These are phyloP conservation scores for Drosophila dunni DNA, from an alignment of 1,140 invertebrate genomes.

Conservation along the genomic window DNA sequence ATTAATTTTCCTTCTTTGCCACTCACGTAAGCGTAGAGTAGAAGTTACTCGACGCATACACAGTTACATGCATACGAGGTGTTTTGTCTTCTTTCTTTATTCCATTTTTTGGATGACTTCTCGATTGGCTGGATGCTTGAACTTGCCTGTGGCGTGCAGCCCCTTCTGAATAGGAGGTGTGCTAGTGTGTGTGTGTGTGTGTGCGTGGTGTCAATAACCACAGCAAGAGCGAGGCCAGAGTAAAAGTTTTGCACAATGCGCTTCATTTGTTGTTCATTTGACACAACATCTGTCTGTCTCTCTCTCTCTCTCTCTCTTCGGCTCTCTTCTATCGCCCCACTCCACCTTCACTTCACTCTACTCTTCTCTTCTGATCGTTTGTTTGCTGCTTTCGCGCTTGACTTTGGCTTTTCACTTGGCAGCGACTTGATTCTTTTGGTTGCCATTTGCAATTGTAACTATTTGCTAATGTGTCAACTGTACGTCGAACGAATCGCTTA, in stretches of 20 bases:
- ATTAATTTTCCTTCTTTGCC: constrained; percentile 72
- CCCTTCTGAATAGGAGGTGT: no score
- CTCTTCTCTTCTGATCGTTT: constrained; percentile 3
- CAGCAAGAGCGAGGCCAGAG: constrained; percentile 52
- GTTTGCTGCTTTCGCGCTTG: constrained; percentile 23
- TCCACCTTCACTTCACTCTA: no score
- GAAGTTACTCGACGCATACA: constrained; percentile 44
- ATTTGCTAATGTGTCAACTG: constrained; percentile 71
- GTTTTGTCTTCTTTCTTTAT: no score
- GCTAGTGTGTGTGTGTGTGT: constrained; percentile 2
- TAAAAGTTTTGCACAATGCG: constrained; percentile 80
- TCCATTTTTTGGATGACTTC: no score
- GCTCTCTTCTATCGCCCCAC: constrained; percentile 10
- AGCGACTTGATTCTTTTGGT: constrained; percentile 59
- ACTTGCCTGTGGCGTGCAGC: no score
- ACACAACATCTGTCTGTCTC: constrained; percentile 61
- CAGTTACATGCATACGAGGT: neutral
- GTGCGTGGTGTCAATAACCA: constrained; percentile 48
- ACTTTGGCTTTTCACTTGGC: constrained; percentile 32
- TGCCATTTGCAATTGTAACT: constrained; percentile 66
- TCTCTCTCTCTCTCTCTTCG: constrained; percentile 29
- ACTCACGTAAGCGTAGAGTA: constrained; percentile 14
- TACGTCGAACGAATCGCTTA: constrained; percentile 34
- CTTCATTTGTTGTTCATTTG: constrained; percentile 75
- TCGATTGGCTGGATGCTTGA: no score